Evolutionary conservation across 2,888 invertebrate genomes (phyloP), one percentile per base, ranked within the genome.

Genomic region (Synergus gifuensis): DNA sequence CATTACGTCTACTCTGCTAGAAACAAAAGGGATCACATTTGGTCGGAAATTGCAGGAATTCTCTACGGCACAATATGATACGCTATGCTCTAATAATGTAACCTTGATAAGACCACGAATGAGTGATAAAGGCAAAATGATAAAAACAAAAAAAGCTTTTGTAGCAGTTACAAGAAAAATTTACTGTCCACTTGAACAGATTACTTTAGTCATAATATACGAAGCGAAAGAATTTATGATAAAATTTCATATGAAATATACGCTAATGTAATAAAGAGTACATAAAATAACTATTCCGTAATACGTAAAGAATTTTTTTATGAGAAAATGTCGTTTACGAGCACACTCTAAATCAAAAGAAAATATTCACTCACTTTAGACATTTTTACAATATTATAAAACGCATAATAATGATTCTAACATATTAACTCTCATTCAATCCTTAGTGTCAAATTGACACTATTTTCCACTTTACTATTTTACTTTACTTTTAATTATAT

Each of bases 11-110:
- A 67, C 80, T 77, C 77, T 79, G 54, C 79, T 64, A 66, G 79
- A 79, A 79, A 79, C 81, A 82, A 78, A 81, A 78, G 81, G 73
- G 58, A 81, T 81, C 80, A 76, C 81, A 77, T 78, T 80, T 79
- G 78, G 64, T 77, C 67, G 67, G 77, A 64, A 77, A 79, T 46
- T 78, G 77, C 49, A 66, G 79, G 76, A 82, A 82, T 79, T 79
- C 77, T 36, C 79, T 49, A 44, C 46, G 49, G 64, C 28, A 49
- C 58, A 22, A 67, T 67, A 58, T 16, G 44, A 77, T 77, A 64
- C 64, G 49, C 40, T 77, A 77, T 63, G 62, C 11, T 62, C 22
- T 62, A 62, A 76, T 63, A 63, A 63, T 60, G 44, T 22, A 76
- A 62, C 77, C 62, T 62, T 36, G 77, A 54, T 76, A 73, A 73